These are phyloP conservation scores for Telmatochromis brichardi DNA, from an alignment of 2,113 vertebrate genomes.

Conservation along the genomic window DNA sequence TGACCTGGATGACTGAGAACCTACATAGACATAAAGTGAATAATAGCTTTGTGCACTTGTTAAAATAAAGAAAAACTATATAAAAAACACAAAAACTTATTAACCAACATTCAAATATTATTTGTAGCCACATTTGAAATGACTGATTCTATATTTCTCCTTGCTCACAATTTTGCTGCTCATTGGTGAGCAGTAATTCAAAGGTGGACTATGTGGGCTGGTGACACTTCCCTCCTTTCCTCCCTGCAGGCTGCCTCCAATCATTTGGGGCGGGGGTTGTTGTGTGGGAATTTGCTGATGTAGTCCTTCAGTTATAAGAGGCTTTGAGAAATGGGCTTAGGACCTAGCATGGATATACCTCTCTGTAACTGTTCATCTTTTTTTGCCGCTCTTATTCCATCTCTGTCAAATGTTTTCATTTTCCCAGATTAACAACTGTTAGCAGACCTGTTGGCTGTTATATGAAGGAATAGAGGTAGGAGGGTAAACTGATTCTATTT, in stretches of 20 bases:
- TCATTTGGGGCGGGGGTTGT: background rate
- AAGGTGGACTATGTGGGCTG: slow-evolving; percentile 4
- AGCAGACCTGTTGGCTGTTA: background rate
- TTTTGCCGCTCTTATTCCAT: background rate
- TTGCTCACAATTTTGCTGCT: background rate
- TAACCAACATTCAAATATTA: background rate
- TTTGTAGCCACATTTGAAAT: background rate
- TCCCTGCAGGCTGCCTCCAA: background rate
- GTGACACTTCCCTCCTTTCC: background rate
- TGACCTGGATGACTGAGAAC: background rate
- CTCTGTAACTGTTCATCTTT: background rate
- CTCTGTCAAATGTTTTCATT: background rate
- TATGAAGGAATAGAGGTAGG: slow-evolving; percentile 11
- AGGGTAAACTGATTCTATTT: background rate
- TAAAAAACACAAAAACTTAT: background rate
- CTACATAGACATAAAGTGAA: background rate
- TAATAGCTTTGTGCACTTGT: background rate
- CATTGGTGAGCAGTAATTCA: background rate
- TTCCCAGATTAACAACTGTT: background rate
- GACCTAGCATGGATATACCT: background rate
- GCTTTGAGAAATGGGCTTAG: slow-evolving; percentile 21
- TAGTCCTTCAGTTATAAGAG: slow-evolving; percentile 44
- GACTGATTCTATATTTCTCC: background rate
- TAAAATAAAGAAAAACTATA: background rate
- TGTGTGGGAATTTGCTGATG: background rate